Base-by-base conservation (phyloP, 1,140 invertebrate genomes). In the Drosophila ogumai region DNA sequence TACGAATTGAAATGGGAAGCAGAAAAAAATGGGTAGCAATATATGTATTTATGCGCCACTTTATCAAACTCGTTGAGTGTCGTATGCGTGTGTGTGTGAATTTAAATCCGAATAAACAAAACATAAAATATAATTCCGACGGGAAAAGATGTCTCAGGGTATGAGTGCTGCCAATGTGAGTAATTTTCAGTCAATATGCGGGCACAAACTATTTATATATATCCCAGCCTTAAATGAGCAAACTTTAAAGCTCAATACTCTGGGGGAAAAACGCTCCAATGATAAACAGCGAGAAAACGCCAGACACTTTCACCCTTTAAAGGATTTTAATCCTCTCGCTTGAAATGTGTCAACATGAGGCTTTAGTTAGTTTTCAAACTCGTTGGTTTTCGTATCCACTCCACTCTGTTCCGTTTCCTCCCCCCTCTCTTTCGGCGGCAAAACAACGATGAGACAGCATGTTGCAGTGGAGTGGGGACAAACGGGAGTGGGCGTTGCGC, bases 291-390 rank as follows among this genome's bases (percentile, higher is more conserved):
- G 44, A 54, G 38, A 56, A 58, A 46, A 59, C 46, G 46, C 19
- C 59, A 66, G 71, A 72, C 65, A 88, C 84, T 88, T 87, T 88
- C 84, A 84, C 84, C 85, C 84, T 88, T 88, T 88, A 88, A 88
- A 90, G 85, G 73, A 69, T 59, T 73, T 50, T 71, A 59, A 58
- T 44, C 56, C 77, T 61, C 65, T 49, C 47, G 74, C 60, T 73
- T 84, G 81, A 90, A 88, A 88, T 87, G 86, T 88, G 84, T 88
- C 85, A 88, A 75, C 71, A 81, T 81, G 63, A 38, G 66, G 66
- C 66, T 69, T 69, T 67, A 65, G 63, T 69, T 69, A 66, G 63
- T 69, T 69, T 67, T 19, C 66, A 54, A 40, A 58, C 56, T 67
- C 69, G 58, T 47, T 79, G 58, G 54, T 54, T 75, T 69, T 22